Conservation (phyloP, 2,888 invertebrate genomes). For the Dryomyza anilis region DNA sequence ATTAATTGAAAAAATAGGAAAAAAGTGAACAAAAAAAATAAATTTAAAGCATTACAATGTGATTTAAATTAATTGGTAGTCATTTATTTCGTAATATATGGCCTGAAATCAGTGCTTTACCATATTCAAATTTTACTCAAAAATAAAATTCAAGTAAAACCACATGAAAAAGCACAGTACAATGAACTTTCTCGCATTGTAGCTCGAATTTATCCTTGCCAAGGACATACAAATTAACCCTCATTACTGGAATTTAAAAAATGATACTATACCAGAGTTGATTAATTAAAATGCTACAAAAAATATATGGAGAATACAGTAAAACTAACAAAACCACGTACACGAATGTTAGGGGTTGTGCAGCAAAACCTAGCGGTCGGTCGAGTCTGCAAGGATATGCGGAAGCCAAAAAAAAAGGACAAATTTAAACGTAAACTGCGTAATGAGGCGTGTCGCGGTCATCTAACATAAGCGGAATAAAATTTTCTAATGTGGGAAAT, state of each 20-base stretch:
- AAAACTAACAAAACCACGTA: background rate
- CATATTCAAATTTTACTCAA: too few species aligned
- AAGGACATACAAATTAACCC: constrained; percentile 4
- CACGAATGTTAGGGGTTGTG: background rate
- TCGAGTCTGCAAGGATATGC: background rate
- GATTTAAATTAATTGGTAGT: too few species aligned
- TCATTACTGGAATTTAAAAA: background rate
- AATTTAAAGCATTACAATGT: too few species aligned
- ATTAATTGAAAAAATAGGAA: too few species aligned
- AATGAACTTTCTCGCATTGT: too few species aligned
- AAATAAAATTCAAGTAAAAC: too few species aligned
- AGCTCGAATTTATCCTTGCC: too few species aligned
- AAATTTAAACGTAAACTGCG: background rate
- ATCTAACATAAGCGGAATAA: background rate
- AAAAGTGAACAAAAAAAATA: too few species aligned
- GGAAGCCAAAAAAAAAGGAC: background rate
- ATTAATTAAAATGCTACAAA: background rate
- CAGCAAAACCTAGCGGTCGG: background rate
- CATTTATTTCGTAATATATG: too few species aligned
- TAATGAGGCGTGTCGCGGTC: constrained; percentile 23
- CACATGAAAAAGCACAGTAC: too few species aligned
- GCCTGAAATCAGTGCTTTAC: too few species aligned
- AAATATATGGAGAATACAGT: background rate
- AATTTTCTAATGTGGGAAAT: background rate
- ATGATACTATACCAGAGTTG: background rate